Evolutionary conservation across 2,113 vertebrate genomes (phyloP).

Genomic region (Esox niger): DNA sequence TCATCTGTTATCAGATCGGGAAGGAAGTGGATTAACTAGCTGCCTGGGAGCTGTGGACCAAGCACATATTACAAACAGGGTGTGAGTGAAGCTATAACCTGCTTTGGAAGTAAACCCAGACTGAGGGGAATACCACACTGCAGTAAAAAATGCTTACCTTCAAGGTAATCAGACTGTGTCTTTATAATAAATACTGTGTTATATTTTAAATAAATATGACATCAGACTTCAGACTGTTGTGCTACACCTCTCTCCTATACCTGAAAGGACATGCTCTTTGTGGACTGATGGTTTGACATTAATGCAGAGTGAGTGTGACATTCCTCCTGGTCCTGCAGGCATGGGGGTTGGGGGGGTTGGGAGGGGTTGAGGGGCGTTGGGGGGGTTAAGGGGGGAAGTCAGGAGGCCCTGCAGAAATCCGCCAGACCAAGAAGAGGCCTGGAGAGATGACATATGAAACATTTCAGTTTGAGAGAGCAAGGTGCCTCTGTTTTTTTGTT

Average conservation of each 20-base stretch:
- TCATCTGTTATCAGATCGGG: conserved; percentile 18
- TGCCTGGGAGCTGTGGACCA: conserved; percentile 36
- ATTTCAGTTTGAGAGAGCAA: background rate
- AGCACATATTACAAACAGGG: conserved; percentile 40
- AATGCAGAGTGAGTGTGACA: conserved; percentile 60
- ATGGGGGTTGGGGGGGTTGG: conserved; percentile 18
- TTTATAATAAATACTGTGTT: conserved; percentile 33
- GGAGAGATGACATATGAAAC: background rate
- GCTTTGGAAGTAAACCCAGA: background rate
- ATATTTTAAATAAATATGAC: conserved; percentile 15
- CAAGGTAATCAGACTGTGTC: conserved; percentile 7
- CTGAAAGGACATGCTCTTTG: conserved; percentile 54
- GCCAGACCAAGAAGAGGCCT: background rate
- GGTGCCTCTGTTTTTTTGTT: background rate
- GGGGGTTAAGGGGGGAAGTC: background rate
- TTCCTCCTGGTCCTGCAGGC: conserved; percentile 50
- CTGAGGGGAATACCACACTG: background rate
- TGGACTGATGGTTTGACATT: conserved; percentile 46
- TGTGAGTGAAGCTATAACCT: conserved; percentile 9
- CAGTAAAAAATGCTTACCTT: background rate
- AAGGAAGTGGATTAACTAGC: conserved; percentile 35
- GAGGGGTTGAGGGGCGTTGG: background rate
- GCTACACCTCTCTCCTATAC: conserved; percentile 36
- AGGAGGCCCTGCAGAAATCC: background rate
- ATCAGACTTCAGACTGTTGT: background rate